Conservation (phyloP, 2,113 vertebrate species). For the Pithys albifrons region DNA sequence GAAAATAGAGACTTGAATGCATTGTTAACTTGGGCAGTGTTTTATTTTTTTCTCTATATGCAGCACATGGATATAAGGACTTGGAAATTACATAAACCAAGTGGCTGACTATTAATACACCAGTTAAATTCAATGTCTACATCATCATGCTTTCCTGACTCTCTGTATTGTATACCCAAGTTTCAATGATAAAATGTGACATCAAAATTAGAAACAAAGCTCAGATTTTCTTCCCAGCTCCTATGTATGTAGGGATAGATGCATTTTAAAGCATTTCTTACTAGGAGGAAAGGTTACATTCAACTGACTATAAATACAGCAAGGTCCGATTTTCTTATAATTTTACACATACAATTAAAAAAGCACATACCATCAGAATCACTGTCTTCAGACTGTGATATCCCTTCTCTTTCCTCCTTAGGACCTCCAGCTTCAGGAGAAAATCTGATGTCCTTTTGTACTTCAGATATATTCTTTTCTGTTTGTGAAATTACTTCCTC, state of each 20-base stretch:
- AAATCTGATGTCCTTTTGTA: neutral
- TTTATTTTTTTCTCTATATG: too few relatives aligned
- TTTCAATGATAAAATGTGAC: neutral
- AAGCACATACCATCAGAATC: constrained; percentile 86
- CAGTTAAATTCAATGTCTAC: neutral
- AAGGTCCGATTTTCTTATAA: neutral
- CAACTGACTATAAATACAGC: neutral
- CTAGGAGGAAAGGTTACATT: neutral
- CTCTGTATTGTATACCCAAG: neutral
- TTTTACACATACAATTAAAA: neutral
- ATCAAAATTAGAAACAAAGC: neutral
- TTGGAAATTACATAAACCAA: neutral
- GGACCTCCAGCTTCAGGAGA: neutral
- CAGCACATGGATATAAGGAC: neutral
- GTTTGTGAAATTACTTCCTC: neutral
- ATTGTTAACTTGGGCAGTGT: neutral
- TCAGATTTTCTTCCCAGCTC: neutral
- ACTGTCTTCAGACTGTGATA: constrained; percentile 70
- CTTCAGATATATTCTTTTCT: neutral
- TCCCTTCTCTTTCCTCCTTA: neutral
- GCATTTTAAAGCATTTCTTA: neutral
- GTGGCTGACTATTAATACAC: neutral
- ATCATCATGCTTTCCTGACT: neutral
- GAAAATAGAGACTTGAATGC: neutral
- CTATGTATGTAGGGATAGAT: neutral